phyloP scores from a whole-genome alignment of 2,888 invertebrate genomes.

The Eupithecia abbreviata region DNA sequence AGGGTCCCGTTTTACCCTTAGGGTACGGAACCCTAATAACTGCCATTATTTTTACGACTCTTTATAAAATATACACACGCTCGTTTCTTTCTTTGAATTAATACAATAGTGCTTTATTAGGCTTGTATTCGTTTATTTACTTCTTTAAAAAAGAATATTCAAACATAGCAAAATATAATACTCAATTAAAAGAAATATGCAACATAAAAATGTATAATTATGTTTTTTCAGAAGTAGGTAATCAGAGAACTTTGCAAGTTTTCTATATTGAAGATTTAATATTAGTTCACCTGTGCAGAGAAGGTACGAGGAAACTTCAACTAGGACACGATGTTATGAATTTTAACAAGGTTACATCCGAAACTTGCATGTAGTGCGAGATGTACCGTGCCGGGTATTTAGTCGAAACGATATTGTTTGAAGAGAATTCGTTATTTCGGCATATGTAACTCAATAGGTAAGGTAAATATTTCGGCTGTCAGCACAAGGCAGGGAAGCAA shows the following conservation, averaged over 20 bases:
- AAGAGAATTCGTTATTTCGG: neutral
- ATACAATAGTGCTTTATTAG: no score
- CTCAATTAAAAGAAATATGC: no score
- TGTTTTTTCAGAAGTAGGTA: neutral
- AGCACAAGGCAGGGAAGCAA: no score
- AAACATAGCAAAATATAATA: no score
- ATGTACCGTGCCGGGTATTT: neutral
- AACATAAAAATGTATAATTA: no score
- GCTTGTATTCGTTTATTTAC: no score
- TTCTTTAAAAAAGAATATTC: no score
- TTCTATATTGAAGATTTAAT: neutral
- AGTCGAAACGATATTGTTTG: neutral
- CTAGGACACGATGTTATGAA: neutral
- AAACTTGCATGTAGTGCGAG: neutral
- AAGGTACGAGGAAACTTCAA: neutral
- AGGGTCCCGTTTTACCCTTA: no score
- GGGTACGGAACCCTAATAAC: no score
- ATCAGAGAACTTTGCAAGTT: neutral
- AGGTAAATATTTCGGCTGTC: neutral
- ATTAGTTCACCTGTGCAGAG: neutral
- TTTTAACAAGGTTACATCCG: neutral
- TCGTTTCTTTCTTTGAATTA: no score
- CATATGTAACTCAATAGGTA: neutral
- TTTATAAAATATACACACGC: no score
- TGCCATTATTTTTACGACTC: no score